phyloP scores from a whole-genome alignment of 2,113 vertebrate species.

The Epinephelus fuscoguttatus region DNA sequence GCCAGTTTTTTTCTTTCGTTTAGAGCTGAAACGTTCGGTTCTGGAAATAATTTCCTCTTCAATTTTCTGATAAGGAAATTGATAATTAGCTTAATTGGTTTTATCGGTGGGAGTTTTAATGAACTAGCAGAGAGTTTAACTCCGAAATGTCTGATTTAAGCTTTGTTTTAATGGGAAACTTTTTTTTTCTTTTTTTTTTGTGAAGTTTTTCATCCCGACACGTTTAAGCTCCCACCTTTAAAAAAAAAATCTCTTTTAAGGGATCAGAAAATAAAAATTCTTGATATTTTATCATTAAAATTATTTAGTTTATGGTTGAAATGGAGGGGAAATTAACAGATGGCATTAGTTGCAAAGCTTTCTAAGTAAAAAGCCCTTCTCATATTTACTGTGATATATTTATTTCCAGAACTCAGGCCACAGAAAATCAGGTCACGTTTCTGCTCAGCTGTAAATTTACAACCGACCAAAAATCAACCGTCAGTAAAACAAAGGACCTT shows the following conservation, averaged over 20 bases:
- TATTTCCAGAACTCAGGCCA: slow-evolving; percentile 9
- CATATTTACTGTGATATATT: background rate
- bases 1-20: background rate
- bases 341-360: background rate
- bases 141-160: background rate
- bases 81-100: background rate
- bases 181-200: too few species aligned
- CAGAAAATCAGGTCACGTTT: background rate
- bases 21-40: slow-evolving; percentile 10
- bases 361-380: background rate
- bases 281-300: background rate
- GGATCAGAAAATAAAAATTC: background rate
- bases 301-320: background rate
- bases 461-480: slow-evolving; percentile 5
- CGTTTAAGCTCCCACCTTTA: background rate
- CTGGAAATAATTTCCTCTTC: slow-evolving; percentile 22
- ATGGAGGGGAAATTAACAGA: background rate
- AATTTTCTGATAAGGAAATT: slow-evolving; percentile 1
- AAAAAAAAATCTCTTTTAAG: background rate
- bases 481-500: slow-evolving; percentile 7
- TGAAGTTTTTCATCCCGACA: background rate
- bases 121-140: background rate
- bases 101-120: background rate
- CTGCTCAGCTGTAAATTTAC: background rate
- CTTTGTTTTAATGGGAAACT: background rate